Evolutionary conservation across 2,113 vertebrate species (phyloP).

Genomic region (Paraplagusia blochii): DNA sequence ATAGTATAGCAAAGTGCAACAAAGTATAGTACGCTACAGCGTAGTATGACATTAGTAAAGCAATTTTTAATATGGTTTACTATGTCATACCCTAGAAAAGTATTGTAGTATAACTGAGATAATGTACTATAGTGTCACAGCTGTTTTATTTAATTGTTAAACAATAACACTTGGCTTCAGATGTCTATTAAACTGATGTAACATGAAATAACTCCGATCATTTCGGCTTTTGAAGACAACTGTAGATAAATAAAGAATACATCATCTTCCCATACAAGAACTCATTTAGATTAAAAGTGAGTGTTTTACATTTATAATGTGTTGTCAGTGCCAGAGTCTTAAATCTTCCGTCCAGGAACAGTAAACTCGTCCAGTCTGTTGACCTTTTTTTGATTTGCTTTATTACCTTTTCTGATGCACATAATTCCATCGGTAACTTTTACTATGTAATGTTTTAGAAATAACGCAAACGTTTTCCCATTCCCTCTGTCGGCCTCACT

Average conservation of each 20-base stretch:
- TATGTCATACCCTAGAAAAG: no score
- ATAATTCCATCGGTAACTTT: not conserved
- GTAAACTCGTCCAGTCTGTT: not conserved
- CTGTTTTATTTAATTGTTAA: no score
- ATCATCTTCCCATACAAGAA: not conserved
- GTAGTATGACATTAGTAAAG: no score
- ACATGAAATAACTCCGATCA: not conserved
- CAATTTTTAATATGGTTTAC: no score
- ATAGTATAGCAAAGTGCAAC: not conserved
- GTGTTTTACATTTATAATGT: no score
- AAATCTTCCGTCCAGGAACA: not conserved
- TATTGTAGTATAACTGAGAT: no score
- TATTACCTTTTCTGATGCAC: not conserved
- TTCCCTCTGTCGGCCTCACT: conserved; percentile 10
- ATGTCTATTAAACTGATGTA: no score
- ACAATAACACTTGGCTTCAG: no score
- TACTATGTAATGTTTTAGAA: conserved; percentile 7
- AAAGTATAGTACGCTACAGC: no score
- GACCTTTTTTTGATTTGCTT: no score
- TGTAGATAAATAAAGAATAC: not conserved
- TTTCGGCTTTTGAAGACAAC: not conserved
- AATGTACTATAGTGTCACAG: no score
- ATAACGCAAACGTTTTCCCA: conserved; percentile 4
- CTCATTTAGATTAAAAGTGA: no score
- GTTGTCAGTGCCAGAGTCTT: not conserved